Base-by-base conservation (phyloP, 2,797 vertebrate genomes). In the Mormyrops boulengeri region DNA sequence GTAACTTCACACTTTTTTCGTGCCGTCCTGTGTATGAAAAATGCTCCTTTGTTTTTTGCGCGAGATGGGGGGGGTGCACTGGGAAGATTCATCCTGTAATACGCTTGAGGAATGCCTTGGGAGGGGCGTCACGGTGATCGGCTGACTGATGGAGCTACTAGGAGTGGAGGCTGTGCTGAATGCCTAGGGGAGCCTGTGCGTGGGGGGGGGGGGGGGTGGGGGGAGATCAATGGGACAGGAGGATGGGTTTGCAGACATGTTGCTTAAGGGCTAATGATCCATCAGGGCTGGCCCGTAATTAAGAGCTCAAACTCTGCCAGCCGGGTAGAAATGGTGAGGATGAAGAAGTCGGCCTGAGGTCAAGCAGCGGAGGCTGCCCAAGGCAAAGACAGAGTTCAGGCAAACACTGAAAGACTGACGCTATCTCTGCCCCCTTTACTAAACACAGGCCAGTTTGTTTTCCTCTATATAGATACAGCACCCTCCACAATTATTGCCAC, bases 11-110 rank as follows among this genome's bases (percentile, higher is more conserved):
- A 89, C 38, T 14, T 44, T 19, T 19, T 91, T 84, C 91, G 88
- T 91, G 92, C 91, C 69, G 80, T 88, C 92, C 93, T 92, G 90
- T 91, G 90, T 94, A 94, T 95, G 93, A 94, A 90, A 91, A 85
- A 91, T 92, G 94, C 93, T 94, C 93, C 93, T 94, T 93, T 93
- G 91, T 93, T 94, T 93, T 30, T 30, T 89, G 7, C 14, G 66
- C 11, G 17, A 82, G 82, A 5, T 44, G 57, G 66, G 50, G 66
- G 50, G 86, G 52, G 47, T 87, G 88, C 14, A 9, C 88, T 87
- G 8, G 53, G 92, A 89, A 89, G 5, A 55, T 52, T 80, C 47
- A 52, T 85, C 34, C 44, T 50, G 44, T 85, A 85, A 88, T 66
- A 60, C 38, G 87, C 1, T 19, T 50, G 26, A 17, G 41, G 60